Base-by-base conservation (phyloP, 1,140 invertebrate genomes). In the Drosophila ananassae region DNA sequence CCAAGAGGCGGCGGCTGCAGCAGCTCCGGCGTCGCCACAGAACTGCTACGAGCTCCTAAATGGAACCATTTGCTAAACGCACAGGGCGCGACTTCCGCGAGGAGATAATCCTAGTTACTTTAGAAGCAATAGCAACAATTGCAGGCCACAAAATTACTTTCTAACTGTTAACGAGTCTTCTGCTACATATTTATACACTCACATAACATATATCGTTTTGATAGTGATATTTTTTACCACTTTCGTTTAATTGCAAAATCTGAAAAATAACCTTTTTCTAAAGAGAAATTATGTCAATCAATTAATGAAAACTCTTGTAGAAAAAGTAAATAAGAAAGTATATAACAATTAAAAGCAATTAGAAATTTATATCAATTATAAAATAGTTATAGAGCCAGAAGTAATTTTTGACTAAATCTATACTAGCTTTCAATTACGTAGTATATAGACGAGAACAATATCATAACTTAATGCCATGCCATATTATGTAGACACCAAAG, bases 31-130 rank as follows among this genome's bases (percentile, higher is more conserved):
- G 6, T 55, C 62, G 25, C 39, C 60, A 8, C 67, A 77, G 28
- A 87, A 62, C 52, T 92, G 91, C 72, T 90, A 91, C 51, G 80
- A 92, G 77, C 78, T 89, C 30, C 71, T 91, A 10, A 92, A 92
- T 50, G 91, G 90, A 57, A 92, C 91, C 32, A 92, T 92, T 62
- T 92, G 91, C 81, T 92, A 81, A 37, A 48, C 30, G 63, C 37
- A 52, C 17, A 3, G 2, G 13, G 41, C n/a, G 39, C 21, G 52
- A 58, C 44, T 62, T 72, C 72, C 69, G 46, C 34, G 50, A 60
- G 39, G 30, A 59, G 54, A 75, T 73, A 61, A 72, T 79, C 66
- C 53, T 69, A 63, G 58, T 87, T 87, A 87, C 82, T 87, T 87
- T 87, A 89, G 56, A 84, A 82, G 78, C 83, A 87, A 87, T 72